Base-by-base conservation (phyloP, 2,797 vertebrate genomes). In the Tenualosa ilisha region DNA sequence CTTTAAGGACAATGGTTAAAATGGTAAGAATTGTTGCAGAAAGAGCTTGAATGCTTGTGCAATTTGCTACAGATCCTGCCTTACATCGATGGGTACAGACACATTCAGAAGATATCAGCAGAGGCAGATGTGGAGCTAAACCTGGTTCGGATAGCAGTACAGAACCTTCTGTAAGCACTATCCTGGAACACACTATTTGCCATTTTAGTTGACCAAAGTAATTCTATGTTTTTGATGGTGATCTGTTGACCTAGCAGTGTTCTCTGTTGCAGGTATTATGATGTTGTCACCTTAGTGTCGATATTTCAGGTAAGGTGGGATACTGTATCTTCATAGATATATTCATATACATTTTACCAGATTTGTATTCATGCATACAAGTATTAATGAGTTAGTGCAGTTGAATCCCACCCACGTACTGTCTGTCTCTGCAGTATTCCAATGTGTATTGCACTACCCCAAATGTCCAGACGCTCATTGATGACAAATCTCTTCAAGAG, bases 401-500 rank as follows among this genome's bases (percentile, higher is more conserved):
- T 22, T 43, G 61, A 49, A 43, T 43, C 26, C 51, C 40, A 43
- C 26, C 63, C 12, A 22, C 68, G 20, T 6, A 37, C 20, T 22
- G 5, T 43, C n/a, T 68, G 26, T 43, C 49, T 82, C 68, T 84
- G 8, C 89, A 99, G 98, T 99, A 99, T 86, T 99, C 98, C 85
- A 99, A 99, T 1, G 98, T 99, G 72, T 99, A 99, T 91, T 99
- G 98, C 93, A 97, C 98, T 17, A 99, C 98, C 0, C 98, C 98
- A 0, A 97, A 97, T 92, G 97, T 99, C 81, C 98, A 99, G 91
- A 97, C 96, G 89, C 94, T 99, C 85, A 97, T 99, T 4, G 98
- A 99, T 88, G 97, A 99, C 94, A 98, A 98, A 91, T 95, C 96
- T 72, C 92, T 99, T 82, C 98, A 99, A 91, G 98, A 98, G n/a